phyloP scores from a whole-genome alignment of 2,797 vertebrate species.

The Sebastes matsubarae region DNA sequence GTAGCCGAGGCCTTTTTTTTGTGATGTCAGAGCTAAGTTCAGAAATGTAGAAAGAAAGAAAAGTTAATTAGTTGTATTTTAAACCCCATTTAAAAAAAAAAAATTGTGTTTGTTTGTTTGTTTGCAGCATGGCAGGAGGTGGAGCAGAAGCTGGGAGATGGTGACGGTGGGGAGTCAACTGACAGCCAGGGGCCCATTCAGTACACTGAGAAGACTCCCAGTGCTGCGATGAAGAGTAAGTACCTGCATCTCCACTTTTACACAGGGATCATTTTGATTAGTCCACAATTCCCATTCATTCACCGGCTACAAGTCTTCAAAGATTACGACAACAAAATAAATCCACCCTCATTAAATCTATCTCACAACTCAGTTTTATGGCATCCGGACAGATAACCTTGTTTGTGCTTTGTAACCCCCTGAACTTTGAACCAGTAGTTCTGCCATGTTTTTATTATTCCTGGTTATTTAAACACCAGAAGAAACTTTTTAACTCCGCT shows the following conservation, averaged over 20 bases:
- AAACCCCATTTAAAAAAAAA: too few relatives aligned
- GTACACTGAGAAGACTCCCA: slow-evolving; percentile 90
- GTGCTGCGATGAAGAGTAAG: slow-evolving; percentile 89
- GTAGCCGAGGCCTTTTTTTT: too few relatives aligned
- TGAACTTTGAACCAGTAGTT: slow-evolving; percentile 35
- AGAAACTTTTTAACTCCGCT: not conserved
- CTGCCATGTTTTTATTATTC: not conserved
- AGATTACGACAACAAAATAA: not conserved
- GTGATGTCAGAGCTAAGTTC: not conserved
- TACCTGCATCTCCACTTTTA: not conserved
- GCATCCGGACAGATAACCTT: not conserved
- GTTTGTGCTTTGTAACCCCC: not conserved
- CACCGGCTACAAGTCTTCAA: not conserved
- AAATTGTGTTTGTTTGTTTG: not conserved
- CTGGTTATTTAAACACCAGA: not conserved
- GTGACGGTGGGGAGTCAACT: slow-evolving; percentile 36
- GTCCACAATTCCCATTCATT: not conserved
- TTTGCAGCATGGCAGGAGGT: slow-evolving; percentile 94
- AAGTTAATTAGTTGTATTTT: too few relatives aligned
- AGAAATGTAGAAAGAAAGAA: not conserved
- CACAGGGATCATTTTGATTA: not conserved
- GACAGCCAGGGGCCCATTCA: slow-evolving; percentile 83
- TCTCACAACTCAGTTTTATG: not conserved
- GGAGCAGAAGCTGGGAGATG: slow-evolving; percentile 87
- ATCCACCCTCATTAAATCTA: not conserved